These are phyloP conservation scores for Spea bombifrons DNA, from an alignment of 2,113 vertebrate species.

Conservation along the genomic window DNA sequence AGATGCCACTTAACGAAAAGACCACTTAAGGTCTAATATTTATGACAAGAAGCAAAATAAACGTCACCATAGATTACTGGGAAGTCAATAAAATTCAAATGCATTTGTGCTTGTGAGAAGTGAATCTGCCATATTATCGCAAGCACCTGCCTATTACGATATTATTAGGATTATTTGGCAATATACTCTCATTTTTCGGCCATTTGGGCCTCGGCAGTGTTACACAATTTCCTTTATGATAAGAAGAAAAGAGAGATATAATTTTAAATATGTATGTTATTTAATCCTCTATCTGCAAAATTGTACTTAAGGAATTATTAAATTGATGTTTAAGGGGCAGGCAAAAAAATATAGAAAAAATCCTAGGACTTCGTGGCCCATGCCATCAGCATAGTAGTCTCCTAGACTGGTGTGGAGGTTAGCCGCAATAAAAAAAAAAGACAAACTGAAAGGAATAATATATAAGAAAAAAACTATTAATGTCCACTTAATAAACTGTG, in stretches of 20 bases:
- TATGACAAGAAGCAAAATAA: constrained; percentile 53
- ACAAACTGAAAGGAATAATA: too few relatives aligned
- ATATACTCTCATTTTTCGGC: constrained; percentile 47
- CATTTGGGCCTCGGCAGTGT: constrained; percentile 48
- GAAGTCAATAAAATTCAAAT: constrained; percentile 59
- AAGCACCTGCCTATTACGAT: constrained; percentile 50
- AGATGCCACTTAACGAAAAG: constrained; percentile 31
- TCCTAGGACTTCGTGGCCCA: too few relatives aligned
- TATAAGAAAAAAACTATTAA: too few relatives aligned
- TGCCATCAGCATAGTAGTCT: too few relatives aligned
- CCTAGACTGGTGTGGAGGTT: too few relatives aligned
- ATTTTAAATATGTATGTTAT: not conserved
- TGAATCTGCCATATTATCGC: constrained; percentile 54
- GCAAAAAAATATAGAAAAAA: too few relatives aligned
- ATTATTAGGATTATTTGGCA: constrained; percentile 50
- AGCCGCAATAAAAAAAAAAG: too few relatives aligned
- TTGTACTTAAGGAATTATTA: too few relatives aligned
- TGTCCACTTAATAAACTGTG: too few relatives aligned
- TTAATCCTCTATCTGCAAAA: not conserved
- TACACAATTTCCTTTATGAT: constrained; percentile 50
- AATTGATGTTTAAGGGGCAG: too few relatives aligned
- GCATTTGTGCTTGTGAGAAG: constrained; percentile 53
- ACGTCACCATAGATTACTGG: constrained; percentile 59
- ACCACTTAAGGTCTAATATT: constrained; percentile 51
- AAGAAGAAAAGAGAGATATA: constrained; percentile 48